Evolutionary conservation across 2,113 vertebrate species (phyloP).

Genomic region (Alligator mississippiensis): DNA sequence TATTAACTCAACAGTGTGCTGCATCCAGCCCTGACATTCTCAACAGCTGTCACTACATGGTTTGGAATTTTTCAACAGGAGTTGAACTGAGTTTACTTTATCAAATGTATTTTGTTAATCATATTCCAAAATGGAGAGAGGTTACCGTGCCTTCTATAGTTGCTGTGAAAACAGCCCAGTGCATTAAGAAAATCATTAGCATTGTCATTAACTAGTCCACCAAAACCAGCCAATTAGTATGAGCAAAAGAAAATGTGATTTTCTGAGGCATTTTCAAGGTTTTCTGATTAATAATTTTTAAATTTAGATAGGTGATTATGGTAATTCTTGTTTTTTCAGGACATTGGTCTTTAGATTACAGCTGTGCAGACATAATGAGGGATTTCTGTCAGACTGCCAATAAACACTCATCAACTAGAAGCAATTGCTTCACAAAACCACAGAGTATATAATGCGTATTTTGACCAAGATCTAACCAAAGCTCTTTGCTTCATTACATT

Average conservation of each 20-base stretch:
- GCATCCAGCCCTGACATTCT: slow-evolving; percentile 22
- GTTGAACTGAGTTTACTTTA: slow-evolving; percentile 29
- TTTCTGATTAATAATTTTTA: slow-evolving; percentile 71
- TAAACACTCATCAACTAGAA: slow-evolving; percentile 71
- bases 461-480: slow-evolving; percentile 56
- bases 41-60: slow-evolving; percentile 33
- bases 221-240: slow-evolving; percentile 45
- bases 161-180: slow-evolving; percentile 42
- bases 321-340: slow-evolving; percentile 29
- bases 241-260: slow-evolving; percentile 59
- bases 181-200: slow-evolving; percentile 19
- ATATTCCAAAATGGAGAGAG: slow-evolving; percentile 27
- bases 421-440: slow-evolving; percentile 71
- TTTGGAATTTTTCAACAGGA: slow-evolving; percentile 15
- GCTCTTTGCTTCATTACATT: slow-evolving; percentile 56
- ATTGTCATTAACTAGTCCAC: slow-evolving; percentile 57
- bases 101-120: slow-evolving; percentile 44
- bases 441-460: slow-evolving; percentile 55
- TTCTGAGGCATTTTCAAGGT: slow-evolving; percentile 43
- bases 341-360: slow-evolving; percentile 50
- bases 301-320: slow-evolving; percentile 50
- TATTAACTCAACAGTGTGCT: slow-evolving; percentile 28
- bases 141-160: slow-evolving; percentile 23
- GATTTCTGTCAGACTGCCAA: slow-evolving; percentile 58
- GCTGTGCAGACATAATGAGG: slow-evolving; percentile 54